phyloP scores from a whole-genome alignment of 1,140 invertebrate species.

The Drosophila mojavensis region DNA sequence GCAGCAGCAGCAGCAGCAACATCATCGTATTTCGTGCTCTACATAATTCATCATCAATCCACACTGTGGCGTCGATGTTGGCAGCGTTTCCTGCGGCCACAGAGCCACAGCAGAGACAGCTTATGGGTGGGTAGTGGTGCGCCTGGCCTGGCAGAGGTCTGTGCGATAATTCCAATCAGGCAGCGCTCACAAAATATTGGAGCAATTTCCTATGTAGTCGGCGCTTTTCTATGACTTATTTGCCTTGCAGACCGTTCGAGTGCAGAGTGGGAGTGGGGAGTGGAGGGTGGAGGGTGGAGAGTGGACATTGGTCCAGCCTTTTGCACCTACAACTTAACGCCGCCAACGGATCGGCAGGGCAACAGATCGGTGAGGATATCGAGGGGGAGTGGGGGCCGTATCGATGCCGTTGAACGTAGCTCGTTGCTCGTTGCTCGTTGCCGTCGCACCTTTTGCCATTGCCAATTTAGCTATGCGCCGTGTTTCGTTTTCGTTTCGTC shows the following conservation, averaged over 20 bases:
- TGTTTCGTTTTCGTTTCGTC: constrained; percentile 62
- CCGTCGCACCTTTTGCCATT: constrained; percentile 48
- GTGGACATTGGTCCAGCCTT: background rate
- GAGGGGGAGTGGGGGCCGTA: constrained; percentile 20
- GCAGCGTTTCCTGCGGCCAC: constrained; percentile 58
- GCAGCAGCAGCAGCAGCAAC: constrained; percentile 36
- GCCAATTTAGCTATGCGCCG: constrained; percentile 65
- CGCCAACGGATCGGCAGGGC: constrained; percentile 53
- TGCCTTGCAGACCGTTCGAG: constrained; percentile 41
- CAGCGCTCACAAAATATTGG: constrained; percentile 67
- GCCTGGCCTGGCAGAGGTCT: constrained; percentile 2
- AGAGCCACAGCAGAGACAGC: constrained; percentile 15
- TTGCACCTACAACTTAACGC: constrained; percentile 78
- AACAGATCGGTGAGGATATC: background rate
- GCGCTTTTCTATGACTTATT: constrained; percentile 74
- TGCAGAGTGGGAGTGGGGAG: background rate
- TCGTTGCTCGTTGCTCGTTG: constrained; percentile 15
- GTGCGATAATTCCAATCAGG: constrained; percentile 72
- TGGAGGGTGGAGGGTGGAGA: too few relatives aligned
- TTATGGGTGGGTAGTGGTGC: background rate
- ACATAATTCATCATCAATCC: constrained; percentile 84
- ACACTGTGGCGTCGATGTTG: constrained; percentile 59
- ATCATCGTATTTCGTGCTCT: constrained; percentile 83
- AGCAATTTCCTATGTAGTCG: constrained; percentile 71
- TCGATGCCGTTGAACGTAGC: constrained; percentile 20